phyloP scores from a whole-genome alignment of 2,797 vertebrate species.

The Enteromius fasciolatus region DNA sequence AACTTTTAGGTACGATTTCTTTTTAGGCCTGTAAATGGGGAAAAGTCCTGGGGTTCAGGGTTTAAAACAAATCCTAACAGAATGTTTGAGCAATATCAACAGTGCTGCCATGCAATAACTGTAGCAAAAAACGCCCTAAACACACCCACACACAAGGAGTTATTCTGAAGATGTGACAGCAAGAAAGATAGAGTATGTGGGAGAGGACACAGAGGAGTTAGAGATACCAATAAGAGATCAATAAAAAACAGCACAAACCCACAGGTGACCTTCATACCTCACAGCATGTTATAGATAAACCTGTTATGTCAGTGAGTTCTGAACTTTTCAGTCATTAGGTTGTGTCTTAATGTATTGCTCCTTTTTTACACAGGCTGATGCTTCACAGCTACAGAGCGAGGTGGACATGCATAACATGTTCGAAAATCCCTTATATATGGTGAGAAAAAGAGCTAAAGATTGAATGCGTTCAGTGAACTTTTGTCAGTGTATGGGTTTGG shows the following conservation, averaged over 20 bases:
- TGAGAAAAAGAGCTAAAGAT: conserved; percentile 56
- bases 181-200: conserved; percentile 16
- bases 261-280: conserved; percentile 23
- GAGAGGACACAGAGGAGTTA: conserved; percentile 24
- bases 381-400: neutral
- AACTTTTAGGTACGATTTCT: neutral
- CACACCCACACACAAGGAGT: conserved; percentile 38
- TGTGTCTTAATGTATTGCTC: neutral
- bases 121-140: conserved; percentile 10
- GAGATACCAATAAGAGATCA: neutral
- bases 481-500: neutral
- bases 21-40: neutral
- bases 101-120: conserved; percentile 10
- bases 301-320: neutral
- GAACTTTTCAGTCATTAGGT: neutral
- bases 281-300: neutral
- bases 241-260: conserved; percentile 12
- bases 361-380: conserved; percentile 8
- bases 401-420: conserved; percentile 46
- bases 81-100: conserved; percentile 8
- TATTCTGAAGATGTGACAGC: conserved; percentile 29
- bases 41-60: neutral
- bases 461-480: neutral
- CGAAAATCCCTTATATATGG: conserved; percentile 63
- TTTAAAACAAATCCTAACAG: neutral